Conservation (phyloP, 2,113 vertebrate species). For the Brachyhypopomus occidentalis region DNA sequence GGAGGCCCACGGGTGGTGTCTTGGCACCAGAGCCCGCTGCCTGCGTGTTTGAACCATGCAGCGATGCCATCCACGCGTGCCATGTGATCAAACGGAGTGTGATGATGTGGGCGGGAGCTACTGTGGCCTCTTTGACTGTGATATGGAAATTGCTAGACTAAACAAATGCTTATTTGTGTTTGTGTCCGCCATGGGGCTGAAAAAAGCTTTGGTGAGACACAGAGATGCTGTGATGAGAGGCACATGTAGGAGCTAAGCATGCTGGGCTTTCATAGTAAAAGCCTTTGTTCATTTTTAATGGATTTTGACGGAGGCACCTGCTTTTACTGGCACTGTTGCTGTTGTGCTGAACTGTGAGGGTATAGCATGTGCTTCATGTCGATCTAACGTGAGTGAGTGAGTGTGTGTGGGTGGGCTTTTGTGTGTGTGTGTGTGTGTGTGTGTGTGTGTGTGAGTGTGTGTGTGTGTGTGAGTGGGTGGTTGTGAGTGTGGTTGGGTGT, state of each 20-base stretch:
- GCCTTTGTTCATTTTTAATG: neutral
- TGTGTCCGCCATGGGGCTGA: slow-evolving; percentile 6
- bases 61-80: neutral
- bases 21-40: slow-evolving; percentile 10
- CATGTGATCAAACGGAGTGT: neutral
- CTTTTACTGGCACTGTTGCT: neutral
- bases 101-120: slow-evolving; percentile 21
- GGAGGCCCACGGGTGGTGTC: slow-evolving; percentile 23
- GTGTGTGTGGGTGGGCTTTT: too few species aligned
- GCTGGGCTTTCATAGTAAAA: neutral
- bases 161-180: slow-evolving; percentile 46
- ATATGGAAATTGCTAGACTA: slow-evolving; percentile 45
- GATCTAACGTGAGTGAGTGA: too few species aligned
- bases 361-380: neutral
- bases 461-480: too few species aligned
- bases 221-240: slow-evolving; percentile 1
- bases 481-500: too few species aligned
- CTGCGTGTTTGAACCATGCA: slow-evolving; percentile 17
- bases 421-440: too few species aligned
- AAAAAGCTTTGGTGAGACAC: slow-evolving; percentile 25
- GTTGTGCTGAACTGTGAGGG: neutral
- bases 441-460: too few species aligned
- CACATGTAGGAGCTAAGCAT: slow-evolving; percentile 6
- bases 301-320: neutral
- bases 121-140: slow-evolving; percentile 16